A percentile compares a stretch with the other conserved stretches of the same genome.
Evolutionary conservation across 2,113 vertebrate species (phyloP).

Genomic region (Chlamydotis undulata): DNA sequence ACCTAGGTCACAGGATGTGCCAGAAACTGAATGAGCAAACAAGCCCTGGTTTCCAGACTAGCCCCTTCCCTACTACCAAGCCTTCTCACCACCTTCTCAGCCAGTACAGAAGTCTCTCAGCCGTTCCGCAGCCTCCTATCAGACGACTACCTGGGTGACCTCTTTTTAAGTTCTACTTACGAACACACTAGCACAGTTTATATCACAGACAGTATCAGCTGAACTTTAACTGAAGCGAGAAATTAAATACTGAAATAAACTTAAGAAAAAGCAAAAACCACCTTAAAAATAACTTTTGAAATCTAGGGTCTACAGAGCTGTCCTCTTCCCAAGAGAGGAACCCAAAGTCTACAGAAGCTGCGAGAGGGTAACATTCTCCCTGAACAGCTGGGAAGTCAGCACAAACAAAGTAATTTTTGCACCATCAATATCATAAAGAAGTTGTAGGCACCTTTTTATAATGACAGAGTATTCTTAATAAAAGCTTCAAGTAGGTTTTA

Average conservation of each 20-base stretch:
- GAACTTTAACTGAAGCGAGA: neutral
- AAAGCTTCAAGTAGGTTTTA: slow-evolving; percentile 67
- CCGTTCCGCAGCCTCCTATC: neutral
- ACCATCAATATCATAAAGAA: slow-evolving; percentile 10
- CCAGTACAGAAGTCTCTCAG: neutral
- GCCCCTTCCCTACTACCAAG: neutral
- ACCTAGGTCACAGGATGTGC: neutral
- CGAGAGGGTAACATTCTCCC: neutral
- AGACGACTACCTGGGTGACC: neutral
- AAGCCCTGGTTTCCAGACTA: neutral
- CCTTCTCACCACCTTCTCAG: neutral
- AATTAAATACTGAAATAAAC: neutral
- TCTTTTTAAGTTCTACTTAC: neutral
- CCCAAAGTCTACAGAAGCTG: neutral
- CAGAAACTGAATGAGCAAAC: neutral
- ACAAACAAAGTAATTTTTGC: neutral
- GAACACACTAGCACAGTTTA: neutral
- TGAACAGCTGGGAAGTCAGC: neutral
- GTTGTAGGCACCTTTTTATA: slow-evolving; percentile 28
- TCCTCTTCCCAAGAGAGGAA: neutral
- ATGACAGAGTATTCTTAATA: slow-evolving; percentile 63
- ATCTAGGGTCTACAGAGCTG: neutral
- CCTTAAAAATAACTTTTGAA: neutral
- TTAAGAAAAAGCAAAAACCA: neutral
- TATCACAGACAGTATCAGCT: neutral